Evolutionary conservation across 2,888 invertebrate species (phyloP).

Genomic region (Saturnia pavonia): DNA sequence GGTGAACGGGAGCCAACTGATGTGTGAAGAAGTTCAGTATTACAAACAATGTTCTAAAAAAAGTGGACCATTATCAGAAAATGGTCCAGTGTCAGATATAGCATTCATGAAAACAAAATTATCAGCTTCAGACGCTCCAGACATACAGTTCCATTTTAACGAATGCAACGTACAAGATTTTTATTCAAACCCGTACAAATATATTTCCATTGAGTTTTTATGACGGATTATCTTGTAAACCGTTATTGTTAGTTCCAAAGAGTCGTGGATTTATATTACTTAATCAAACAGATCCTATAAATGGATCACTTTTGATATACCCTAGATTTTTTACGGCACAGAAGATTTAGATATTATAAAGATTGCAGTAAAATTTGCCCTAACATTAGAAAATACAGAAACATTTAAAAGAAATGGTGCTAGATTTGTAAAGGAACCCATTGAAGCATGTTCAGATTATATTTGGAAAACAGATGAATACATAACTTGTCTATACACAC

Average conservation of each 20-base stretch:
- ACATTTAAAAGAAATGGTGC: slow-evolving; percentile 82
- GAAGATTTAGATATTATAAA: slow-evolving; percentile 83
- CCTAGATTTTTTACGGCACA: slow-evolving; percentile 85
- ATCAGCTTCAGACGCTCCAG: slow-evolving; percentile 74
- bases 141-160: slow-evolving; percentile 86
- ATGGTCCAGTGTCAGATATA: slow-evolving; percentile 78
- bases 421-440: slow-evolving; percentile 75
- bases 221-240: slow-evolving; percentile 82
- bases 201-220: slow-evolving; percentile 83
- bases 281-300: slow-evolving; percentile 86
- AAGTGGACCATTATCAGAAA: slow-evolving; percentile 78
- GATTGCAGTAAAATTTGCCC: slow-evolving; percentile 82
- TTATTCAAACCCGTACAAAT: slow-evolving; percentile 80
- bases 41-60: slow-evolving; percentile 61
- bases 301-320: slow-evolving; percentile 87
- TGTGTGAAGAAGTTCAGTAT: slow-evolving; percentile 69
- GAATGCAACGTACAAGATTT: slow-evolving; percentile 81
- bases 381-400: slow-evolving; percentile 82
- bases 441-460: slow-evolving; percentile 81
- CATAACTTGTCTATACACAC: slow-evolving; percentile 83
- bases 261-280: slow-evolving; percentile 84
- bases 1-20: slow-evolving; percentile 57
- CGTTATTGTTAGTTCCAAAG: slow-evolving; percentile 83
- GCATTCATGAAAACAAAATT: slow-evolving; percentile 84
- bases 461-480: slow-evolving; percentile 84